phyloP scores from a whole-genome alignment of 2,113 vertebrate genomes.

The Tonatia bakeri region DNA sequence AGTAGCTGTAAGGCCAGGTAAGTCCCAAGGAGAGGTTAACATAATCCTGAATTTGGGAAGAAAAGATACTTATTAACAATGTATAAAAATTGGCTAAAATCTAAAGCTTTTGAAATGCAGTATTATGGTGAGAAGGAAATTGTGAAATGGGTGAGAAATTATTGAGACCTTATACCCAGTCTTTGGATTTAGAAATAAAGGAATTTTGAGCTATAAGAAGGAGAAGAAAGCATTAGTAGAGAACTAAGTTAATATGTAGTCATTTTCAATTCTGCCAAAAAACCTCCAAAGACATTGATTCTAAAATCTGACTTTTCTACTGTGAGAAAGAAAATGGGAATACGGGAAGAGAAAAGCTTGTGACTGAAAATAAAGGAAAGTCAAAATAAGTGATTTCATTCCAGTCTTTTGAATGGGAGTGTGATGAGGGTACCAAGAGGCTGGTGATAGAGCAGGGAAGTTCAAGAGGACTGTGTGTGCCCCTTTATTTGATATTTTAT shows the following conservation, averaged over 20 bases:
- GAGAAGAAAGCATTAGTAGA: not conserved
- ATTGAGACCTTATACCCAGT: not conserved
- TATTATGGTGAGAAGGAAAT: not conserved
- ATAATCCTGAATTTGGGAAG: not conserved
- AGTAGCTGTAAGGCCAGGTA: not conserved
- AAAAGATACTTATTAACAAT: not conserved
- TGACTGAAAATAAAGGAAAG: not conserved
- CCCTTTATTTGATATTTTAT: not conserved
- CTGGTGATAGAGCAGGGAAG: not conserved
- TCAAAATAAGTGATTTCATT: not conserved
- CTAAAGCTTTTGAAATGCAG: not conserved
- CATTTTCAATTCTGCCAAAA: not conserved
- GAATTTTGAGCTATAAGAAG: not conserved
- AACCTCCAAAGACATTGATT: not conserved
- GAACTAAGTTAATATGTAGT: not conserved
- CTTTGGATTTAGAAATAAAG: not conserved
- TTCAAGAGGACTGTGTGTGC: not conserved
- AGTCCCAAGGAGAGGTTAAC: not conserved
- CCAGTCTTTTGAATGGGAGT: not conserved
- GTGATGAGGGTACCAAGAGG: not conserved
- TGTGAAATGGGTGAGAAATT: not conserved
- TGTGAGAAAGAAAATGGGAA: not conserved
- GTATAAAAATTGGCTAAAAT: not conserved
- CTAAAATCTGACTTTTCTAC: not conserved
- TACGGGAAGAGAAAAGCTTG: not conserved